A percentile compares a stretch with the other conserved stretches of the same genome.
Evolutionary conservation across 1,140 invertebrate species (phyloP).

Genomic region (Sycobia sp.): DNA sequence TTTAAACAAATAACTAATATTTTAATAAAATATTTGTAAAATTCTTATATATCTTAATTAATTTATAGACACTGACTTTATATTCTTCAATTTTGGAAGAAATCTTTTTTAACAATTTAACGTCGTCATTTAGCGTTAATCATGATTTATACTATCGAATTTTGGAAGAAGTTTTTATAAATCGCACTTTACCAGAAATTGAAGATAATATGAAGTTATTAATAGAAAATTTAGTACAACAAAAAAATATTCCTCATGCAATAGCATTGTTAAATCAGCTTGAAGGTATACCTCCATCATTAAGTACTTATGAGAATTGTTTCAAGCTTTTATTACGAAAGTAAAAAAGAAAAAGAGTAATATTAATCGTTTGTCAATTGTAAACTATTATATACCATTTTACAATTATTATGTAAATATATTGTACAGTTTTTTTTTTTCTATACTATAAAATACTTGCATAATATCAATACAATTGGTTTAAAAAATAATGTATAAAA

Average conservation of each 20-base stretch:
- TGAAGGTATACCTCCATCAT: conserved; percentile 48
- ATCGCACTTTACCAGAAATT: conserved; percentile 47
- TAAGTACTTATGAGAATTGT: conserved; percentile 54
- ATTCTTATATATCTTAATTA: conserved; percentile 13
- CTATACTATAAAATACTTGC: neutral
- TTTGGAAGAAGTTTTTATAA: conserved; percentile 52
- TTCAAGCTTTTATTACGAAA: conserved; percentile 47
- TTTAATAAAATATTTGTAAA: conserved; percentile 16
- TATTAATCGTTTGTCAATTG: neutral
- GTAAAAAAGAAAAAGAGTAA: conserved; percentile 41
- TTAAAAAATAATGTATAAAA: neutral
- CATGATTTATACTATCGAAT: conserved; percentile 53
- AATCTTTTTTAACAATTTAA: conserved; percentile 55
- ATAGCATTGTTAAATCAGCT: conserved; percentile 53
- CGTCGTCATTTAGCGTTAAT: conserved; percentile 49
- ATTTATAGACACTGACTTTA: conserved; percentile 42
- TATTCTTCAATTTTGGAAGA: conserved; percentile 50
- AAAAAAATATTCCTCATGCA: conserved; percentile 52
- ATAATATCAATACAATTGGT: neutral
- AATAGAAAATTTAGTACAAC: conserved; percentile 49
- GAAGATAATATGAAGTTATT: conserved; percentile 49
- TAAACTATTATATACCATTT: neutral
- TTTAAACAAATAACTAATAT: neutral
- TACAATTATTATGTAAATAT: too few relatives aligned
- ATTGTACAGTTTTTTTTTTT: neutral